Base-by-base conservation (phyloP, 2,888 invertebrate species). In the Lithophane leautieri region DNA sequence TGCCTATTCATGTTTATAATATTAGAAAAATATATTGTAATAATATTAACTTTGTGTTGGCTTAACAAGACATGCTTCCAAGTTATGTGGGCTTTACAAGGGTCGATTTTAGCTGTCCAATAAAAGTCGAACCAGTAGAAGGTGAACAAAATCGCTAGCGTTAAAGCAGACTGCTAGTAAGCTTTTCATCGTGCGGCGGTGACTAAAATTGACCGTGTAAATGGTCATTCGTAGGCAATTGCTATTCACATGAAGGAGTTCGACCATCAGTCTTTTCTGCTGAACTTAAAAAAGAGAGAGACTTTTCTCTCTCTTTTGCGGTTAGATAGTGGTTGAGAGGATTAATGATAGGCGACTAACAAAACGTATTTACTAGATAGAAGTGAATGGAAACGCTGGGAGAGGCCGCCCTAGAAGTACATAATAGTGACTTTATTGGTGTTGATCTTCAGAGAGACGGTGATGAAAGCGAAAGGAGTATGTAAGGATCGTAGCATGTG, bases 131-230 rank as follows among this genome's bases (percentile, higher is more conserved):
- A 67, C n/a, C 4, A 56, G 0, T 16, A 1, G n/a, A 56, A 16
- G 3, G n/a, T 16, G 16, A 34, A 7, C 19, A 67, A 47, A 54
- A 47, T 25, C 14, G n/a, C 2, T 44, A 14, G n/a, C 2, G 44
- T 16, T 2, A 4, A 22, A 19, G 8, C n/a, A 12, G 12, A 34
- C 4, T 7, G 16, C 22, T 22, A 14, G 14, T 22, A 14, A 1
- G 6, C 4, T 4, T 65, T 66, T 66, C 6, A 1, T 14, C 9
- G 34, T 34, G 6, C 7, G 16, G 9, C 3, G n/a, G 12, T 40
- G 16, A 58, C 73, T 60, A 50, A 42, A 73, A 58, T 42, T 16
- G 9, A 28, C 7, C 50, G 14, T n/a, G 19, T 76, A 34, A 76
- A 63, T 19, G 28, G 40, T 28, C 28, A 40, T 6, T 76, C 9